These are phyloP conservation scores for Micromys minutus DNA, from an alignment of 2,113 vertebrate species.

Conservation along the genomic window DNA sequence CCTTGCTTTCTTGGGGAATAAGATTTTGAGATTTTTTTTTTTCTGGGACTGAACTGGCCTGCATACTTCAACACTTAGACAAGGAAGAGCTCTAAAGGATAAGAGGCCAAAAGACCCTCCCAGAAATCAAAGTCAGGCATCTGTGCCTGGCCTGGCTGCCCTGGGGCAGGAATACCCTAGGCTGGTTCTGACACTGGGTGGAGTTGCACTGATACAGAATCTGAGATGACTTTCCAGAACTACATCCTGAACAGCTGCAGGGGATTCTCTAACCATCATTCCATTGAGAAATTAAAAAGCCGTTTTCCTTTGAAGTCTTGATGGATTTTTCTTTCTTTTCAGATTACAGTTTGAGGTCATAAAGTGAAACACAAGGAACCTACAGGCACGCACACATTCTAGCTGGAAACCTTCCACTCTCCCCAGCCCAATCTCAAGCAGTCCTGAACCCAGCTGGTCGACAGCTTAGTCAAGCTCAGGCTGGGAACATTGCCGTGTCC, in stretches of 20 bases:
- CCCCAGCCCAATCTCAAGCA: neutral
- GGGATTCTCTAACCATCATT: neutral
- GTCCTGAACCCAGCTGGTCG: neutral
- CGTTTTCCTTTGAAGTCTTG: constrained; percentile 60
- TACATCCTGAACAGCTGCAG: constrained; percentile 37
- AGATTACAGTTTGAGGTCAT: constrained; percentile 55
- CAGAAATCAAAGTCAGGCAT: neutral
- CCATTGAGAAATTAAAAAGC: constrained; percentile 39
- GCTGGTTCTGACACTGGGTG: neutral
- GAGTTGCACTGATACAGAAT: neutral
- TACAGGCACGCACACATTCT: neutral
- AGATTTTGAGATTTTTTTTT: neutral
- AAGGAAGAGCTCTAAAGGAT: neutral
- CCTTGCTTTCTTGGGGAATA: neutral
- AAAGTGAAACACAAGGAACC: constrained; percentile 2
- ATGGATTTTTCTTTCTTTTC: neutral
- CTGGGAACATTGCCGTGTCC: accelerated
- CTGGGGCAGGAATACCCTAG: neutral
- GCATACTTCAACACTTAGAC: neutral
- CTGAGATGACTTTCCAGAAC: neutral
- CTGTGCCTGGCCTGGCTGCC: neutral
- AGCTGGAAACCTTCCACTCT: neutral
- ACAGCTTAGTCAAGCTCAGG: neutral
- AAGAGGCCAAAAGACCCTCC: neutral
- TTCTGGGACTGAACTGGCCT: neutral